phyloP scores from a whole-genome alignment of 1,140 invertebrate genomes.

The Dendroctonus ponderosae region DNA sequence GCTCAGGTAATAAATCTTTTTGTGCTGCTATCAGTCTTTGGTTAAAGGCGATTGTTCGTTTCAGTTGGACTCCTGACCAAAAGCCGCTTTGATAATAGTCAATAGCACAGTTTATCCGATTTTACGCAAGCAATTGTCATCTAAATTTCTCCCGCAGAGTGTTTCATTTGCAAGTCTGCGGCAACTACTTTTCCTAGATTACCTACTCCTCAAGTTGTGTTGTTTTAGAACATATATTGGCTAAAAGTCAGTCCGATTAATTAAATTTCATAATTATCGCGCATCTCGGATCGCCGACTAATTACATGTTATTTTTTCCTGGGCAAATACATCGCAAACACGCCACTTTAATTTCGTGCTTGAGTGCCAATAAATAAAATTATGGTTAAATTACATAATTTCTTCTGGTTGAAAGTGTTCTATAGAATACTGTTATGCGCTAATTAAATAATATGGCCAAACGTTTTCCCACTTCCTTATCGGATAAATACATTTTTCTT shows the following conservation, averaged over 20 bases:
- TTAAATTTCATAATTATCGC: neutral
- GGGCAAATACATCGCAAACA: neutral
- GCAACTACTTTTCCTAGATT: too few relatives aligned
- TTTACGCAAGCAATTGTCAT: too few relatives aligned
- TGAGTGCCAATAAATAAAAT: neutral
- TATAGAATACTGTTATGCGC: neutral
- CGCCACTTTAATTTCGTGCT: slow-evolving; percentile 1
- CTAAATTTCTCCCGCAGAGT: too few relatives aligned
- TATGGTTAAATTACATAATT: neutral
- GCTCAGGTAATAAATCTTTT: neutral
- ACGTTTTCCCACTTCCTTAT: too few relatives aligned
- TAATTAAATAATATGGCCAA: too few relatives aligned
- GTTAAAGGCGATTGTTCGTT: neutral
- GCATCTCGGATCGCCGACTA: neutral
- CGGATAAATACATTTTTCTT: neutral
- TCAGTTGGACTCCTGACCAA: neutral
- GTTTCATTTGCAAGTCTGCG: too few relatives aligned
- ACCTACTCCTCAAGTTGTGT: neutral
- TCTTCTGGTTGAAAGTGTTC: neutral
- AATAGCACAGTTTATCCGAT: too few relatives aligned
- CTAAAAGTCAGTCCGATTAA: neutral
- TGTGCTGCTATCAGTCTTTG: neutral
- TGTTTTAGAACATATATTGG: neutral
- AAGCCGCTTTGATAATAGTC: too few relatives aligned
- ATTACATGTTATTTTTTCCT: neutral